These are phyloP conservation scores for Ferrisia virgata DNA, from an alignment of 2,888 invertebrate species.

Conservation along the genomic window DNA sequence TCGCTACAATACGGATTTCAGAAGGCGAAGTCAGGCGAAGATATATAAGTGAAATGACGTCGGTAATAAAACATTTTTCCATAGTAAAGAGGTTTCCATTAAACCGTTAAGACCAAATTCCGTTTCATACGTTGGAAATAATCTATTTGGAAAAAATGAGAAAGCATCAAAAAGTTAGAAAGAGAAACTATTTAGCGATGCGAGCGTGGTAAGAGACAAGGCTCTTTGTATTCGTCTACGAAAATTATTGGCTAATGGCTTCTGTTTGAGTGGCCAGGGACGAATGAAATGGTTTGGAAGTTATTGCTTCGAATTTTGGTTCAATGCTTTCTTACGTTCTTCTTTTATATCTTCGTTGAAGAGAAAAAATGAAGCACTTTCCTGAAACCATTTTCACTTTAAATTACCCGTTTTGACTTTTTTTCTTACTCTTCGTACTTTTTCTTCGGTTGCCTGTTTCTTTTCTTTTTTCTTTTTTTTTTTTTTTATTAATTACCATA, in stretches of 20 bases:
- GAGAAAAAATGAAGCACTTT: conserved; percentile 43
- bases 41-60: conserved; percentile 22
- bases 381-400: conserved; percentile 44
- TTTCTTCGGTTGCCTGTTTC: not conserved
- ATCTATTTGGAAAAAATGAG: conserved; percentile 37
- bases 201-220: conserved; percentile 40
- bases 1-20: not conserved
- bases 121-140: conserved; percentile 41
- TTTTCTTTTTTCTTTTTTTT: not conserved
- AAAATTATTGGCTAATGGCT: conserved; percentile 46
- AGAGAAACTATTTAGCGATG: conserved; percentile 40
- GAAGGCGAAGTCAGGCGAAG: not conserved
- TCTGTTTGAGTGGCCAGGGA: conserved; percentile 46
- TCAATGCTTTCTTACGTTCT: conserved; percentile 51
- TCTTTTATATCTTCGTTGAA: conserved; percentile 51
- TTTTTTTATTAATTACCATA: conserved; percentile 2
- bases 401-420: conserved; percentile 37
- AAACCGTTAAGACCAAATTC: conserved; percentile 41
- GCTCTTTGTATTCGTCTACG: conserved; percentile 43
- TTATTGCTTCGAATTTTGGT: conserved; percentile 48
- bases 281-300: conserved; percentile 46
- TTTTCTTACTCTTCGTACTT: not conserved
- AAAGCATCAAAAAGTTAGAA: conserved; percentile 14
- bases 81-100: conserved; percentile 41
- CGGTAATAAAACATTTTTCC: conserved; percentile 32